Conservation (phyloP, 2,797 vertebrate genomes). For the Chromis chromis region DNA sequence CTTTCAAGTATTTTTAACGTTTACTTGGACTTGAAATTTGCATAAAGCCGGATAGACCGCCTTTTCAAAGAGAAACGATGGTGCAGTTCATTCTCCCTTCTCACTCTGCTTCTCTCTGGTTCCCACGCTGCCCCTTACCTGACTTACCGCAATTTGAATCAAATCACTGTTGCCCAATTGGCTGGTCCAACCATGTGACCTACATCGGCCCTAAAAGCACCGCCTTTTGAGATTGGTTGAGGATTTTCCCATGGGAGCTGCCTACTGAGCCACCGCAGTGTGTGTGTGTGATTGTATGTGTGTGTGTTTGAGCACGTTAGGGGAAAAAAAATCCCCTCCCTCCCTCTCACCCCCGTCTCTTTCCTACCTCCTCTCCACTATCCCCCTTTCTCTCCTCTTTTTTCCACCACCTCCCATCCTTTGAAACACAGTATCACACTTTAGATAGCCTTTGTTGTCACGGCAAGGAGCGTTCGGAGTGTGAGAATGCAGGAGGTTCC, state of each 20-base stretch:
- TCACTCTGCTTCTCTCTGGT: slow-evolving; percentile 56
- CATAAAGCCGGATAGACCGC: slow-evolving; percentile 29
- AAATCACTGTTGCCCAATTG: slow-evolving; percentile 81
- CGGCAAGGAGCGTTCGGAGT: slow-evolving; percentile 74
- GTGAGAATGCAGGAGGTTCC: slow-evolving; percentile 72
- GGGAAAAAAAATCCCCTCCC: slow-evolving; percentile 52
- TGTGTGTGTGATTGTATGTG: slow-evolving; percentile 20
- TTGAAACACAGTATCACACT: slow-evolving; percentile 82
- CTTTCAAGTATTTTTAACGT: slow-evolving; percentile 42
- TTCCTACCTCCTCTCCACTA: slow-evolving; percentile 66
- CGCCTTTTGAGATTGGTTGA: slow-evolving; percentile 76
- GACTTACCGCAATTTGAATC: slow-evolving; percentile 85
- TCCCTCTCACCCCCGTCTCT: slow-evolving; percentile 35
- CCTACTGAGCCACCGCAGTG: slow-evolving; percentile 64
- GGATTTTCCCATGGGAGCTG: slow-evolving; percentile 89
- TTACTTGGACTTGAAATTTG: slow-evolving; percentile 37
- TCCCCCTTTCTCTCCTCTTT: slow-evolving; percentile 66
- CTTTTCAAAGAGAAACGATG: slow-evolving; percentile 52
- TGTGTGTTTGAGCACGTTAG: slow-evolving; percentile 65
- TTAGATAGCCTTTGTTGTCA: slow-evolving; percentile 82
- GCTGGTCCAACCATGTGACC: slow-evolving; percentile 81
- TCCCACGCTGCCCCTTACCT: slow-evolving; percentile 85
- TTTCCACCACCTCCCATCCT: slow-evolving; percentile 77
- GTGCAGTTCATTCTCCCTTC: slow-evolving; percentile 38
- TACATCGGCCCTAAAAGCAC: slow-evolving; percentile 63